Evolutionary conservation across 35 echinoderm and acorn worm genomes (phyloP), one percentile per base, ranked within the genome.

Genomic region (Lytechinus pictus): DNA sequence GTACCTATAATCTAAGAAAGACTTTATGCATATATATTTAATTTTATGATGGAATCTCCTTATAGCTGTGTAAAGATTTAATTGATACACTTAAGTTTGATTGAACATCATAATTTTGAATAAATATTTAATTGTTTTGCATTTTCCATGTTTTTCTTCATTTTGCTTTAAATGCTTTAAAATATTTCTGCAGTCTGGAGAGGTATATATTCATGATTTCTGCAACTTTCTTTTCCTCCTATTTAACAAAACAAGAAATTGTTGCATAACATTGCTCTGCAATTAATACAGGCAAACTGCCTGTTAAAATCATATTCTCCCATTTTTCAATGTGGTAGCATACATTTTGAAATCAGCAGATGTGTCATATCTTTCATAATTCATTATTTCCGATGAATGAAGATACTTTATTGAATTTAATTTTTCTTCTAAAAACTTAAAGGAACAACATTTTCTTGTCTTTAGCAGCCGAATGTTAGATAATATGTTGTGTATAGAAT

Each of bases 151-250:
- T 79, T 79, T 44, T 79, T 79, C 33, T 95, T 91, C 60, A 53
- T 9, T 27, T 58, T 95, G 55, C 95, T 95, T 91, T 79, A 91
- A 54, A 87, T 53, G n/a, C 27, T 54, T 86, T 95, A 27, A 86
- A 53, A 87, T 52, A 54, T 5, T 86, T 29, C 51, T 87, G 27
- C 61, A 95, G 94, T 52, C 94, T 86, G 94, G 94, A 95, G 94
- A 95, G 94, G 94, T 95, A 95, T 94, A 94, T 27, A 71, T 54
- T 87, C 54, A 95, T 5, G 44, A 8, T 72, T 27, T 52, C 57
- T 14, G 21, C 28, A 91, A n/a, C 8, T 1, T 28, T 93, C 12
- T 13, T 58, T 58, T 58, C 14, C 16, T 71, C 3, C 19, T 24
- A 79, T 79, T 79, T 79, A 79, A 79, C 66, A 79, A 24, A 24